phyloP scores from a whole-genome alignment of 2,888 invertebrate genomes.

The Trichopria drosophilae region DNA sequence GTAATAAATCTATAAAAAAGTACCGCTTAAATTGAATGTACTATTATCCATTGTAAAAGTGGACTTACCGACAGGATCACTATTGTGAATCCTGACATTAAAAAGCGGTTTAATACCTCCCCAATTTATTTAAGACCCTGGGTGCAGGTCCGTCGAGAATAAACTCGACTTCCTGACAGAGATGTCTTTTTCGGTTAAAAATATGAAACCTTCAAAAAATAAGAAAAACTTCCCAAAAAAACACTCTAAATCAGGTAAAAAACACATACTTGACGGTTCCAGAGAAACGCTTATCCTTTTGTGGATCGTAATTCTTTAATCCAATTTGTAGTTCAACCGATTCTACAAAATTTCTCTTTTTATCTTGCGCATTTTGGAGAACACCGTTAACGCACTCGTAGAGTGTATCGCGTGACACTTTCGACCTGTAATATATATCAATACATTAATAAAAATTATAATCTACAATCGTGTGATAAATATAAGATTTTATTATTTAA shows the following conservation, averaged over 20 bases:
- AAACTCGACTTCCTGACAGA: slow-evolving; percentile 70
- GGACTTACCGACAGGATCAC: slow-evolving; percentile 55
- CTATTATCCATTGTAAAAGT: too few relatives aligned
- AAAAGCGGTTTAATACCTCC: slow-evolving; percentile 67
- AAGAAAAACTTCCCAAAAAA: slow-evolving; percentile 53
- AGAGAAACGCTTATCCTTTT: slow-evolving; percentile 99
- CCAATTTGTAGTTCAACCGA: slow-evolving; percentile 99
- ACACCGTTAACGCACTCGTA: slow-evolving; percentile 91
- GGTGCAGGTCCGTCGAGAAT: slow-evolving; percentile 87
- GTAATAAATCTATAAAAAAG: too few relatives aligned
- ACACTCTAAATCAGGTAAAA: slow-evolving; percentile 54
- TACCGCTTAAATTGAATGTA: too few relatives aligned
- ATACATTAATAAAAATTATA: too few relatives aligned
- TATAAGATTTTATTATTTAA: too few relatives aligned
- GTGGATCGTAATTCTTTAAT: slow-evolving; percentile 99
- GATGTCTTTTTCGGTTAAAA: too few relatives aligned
- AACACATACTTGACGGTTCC: slow-evolving; percentile 99
- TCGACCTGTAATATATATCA: slow-evolving; percentile 76
- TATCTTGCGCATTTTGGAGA: slow-evolving; percentile 75
- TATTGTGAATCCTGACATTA: slow-evolving; percentile 43
- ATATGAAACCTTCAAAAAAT: too few relatives aligned
- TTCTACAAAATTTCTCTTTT: slow-evolving; percentile 94
- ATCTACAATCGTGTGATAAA: too few relatives aligned
- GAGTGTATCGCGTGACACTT: slow-evolving; percentile 95
- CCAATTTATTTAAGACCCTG: slow-evolving; percentile 98